phyloP scores from a whole-genome alignment of 2,888 invertebrate species.

The Plebejus argus region DNA sequence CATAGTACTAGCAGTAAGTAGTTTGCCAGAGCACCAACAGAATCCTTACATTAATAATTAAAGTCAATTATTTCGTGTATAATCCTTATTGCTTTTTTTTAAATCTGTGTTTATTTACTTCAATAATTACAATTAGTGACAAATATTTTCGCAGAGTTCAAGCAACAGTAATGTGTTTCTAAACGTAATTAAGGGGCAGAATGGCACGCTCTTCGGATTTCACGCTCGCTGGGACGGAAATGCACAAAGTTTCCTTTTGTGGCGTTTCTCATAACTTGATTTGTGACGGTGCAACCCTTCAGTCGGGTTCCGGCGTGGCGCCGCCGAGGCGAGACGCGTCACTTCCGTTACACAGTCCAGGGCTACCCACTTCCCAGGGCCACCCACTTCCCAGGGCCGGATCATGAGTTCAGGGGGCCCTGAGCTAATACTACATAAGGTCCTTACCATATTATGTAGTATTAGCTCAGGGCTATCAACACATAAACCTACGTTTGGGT shows the following conservation, averaged over 20 bases:
- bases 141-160: neutral
- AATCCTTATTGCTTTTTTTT: too few species aligned
- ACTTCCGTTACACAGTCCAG: conserved; percentile 54
- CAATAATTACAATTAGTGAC: neutral
- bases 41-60: too few species aligned
- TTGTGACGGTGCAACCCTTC: conserved; percentile 80
- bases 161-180: conserved; percentile 47
- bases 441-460: too few species aligned
- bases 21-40: too few species aligned
- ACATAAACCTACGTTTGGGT: too few species aligned
- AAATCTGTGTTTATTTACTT: neutral
- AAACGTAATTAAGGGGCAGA: conserved; percentile 51
- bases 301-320: conserved; percentile 72
- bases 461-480: too few species aligned
- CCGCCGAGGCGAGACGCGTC: conserved; percentile 75
- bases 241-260: conserved; percentile 81
- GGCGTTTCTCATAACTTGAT: conserved; percentile 79
- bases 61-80: too few species aligned
- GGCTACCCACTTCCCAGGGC: conserved; percentile 18
- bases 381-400: too few species aligned
- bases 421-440: too few species aligned
- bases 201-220: conserved; percentile 60
- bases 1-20: neutral
- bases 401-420: too few species aligned
- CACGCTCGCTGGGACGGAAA: conserved; percentile 76